Conservation (phyloP, 2,888 invertebrate species). For the Zelleria hepariella region DNA sequence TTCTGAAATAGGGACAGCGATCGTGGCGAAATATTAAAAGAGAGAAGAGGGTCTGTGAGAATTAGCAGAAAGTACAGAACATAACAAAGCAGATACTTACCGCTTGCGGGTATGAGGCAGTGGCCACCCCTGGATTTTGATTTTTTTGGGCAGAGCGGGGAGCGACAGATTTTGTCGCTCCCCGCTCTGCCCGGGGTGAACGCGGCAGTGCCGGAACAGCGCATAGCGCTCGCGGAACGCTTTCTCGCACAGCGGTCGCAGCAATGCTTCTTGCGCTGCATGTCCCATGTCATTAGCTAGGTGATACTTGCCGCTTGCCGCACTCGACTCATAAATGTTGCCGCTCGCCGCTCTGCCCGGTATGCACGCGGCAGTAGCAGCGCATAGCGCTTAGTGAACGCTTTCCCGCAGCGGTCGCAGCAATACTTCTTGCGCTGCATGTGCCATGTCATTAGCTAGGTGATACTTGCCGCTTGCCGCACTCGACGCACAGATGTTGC, state of each 20-base stretch:
- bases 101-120: no score
- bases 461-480: neutral
- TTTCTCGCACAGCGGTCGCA: neutral
- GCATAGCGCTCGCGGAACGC: neutral
- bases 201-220: no score
- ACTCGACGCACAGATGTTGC: conserved; percentile 44
- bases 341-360: neutral
- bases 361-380: no score
- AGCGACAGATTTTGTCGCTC: neutral
- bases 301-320: neutral
- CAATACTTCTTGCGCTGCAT: neutral
- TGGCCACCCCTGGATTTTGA: no score
- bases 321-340: conserved; percentile 19
- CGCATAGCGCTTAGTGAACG: neutral
- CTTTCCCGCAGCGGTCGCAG: neutral
- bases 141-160: no score
- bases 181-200: neutral
- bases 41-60: no score
- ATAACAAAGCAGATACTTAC: no score
- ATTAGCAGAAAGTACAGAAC: no score
- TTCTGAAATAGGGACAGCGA: no score
- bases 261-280: neutral
- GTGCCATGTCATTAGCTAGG: neutral
- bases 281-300: neutral
- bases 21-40: no score